Conservation (phyloP, 2,113 vertebrate species). For the Nyctibius bracteatus region DNA sequence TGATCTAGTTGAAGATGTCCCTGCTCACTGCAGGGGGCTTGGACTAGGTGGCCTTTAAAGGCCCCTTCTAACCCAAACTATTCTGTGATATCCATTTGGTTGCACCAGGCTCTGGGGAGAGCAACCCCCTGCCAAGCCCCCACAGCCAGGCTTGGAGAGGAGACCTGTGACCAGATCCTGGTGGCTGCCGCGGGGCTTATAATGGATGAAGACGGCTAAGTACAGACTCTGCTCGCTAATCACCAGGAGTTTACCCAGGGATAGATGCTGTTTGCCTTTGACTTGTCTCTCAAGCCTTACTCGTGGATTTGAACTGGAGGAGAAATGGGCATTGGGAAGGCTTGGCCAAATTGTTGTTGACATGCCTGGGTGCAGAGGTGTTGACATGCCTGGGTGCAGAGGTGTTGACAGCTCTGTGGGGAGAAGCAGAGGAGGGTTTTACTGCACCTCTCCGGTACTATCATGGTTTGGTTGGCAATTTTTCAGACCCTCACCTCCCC, state of each 20-base stretch:
- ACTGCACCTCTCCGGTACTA: neutral
- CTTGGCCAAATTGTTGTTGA: neutral
- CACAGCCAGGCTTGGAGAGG: neutral
- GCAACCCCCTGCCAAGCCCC: neutral
- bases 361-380: rapidly evolving
- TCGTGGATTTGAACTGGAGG: neutral
- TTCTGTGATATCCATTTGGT: rapidly evolving
- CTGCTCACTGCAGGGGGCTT: rapidly evolving
- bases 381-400: rapidly evolving
- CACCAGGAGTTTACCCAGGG: neutral
- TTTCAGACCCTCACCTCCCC: neutral
- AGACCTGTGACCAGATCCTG: rapidly evolving
- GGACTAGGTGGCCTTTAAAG: neutral
- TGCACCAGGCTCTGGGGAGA: neutral
- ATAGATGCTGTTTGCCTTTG: neutral
- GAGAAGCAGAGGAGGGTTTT: neutral
- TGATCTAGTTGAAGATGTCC: neutral
- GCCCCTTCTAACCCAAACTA: rapidly evolving
- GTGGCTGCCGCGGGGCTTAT: rapidly evolving
- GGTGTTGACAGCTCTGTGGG: neutral
- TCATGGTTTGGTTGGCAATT: neutral
- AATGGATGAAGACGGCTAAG: neutral
- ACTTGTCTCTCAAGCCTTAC: neutral
- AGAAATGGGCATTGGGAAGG: neutral
- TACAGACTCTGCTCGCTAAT: rapidly evolving